phyloP scores from a whole-genome alignment of 2,113 vertebrate genomes.

The Hemicordylus capensis region DNA sequence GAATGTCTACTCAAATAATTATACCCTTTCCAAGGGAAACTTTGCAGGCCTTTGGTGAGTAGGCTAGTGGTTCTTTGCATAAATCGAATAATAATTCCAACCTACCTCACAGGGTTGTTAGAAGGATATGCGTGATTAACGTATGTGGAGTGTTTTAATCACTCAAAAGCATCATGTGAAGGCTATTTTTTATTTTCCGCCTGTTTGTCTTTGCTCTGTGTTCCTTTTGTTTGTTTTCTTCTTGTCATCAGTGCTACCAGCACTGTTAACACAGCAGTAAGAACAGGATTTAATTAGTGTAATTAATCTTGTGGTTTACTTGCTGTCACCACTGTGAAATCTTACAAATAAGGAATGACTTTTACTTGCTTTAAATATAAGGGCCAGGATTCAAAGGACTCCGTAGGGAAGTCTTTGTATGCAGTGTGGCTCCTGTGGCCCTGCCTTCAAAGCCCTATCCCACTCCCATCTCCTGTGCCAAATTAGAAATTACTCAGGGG shows the following conservation, averaged over 20 bases:
- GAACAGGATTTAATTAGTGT: background rate
- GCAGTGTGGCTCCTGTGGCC: background rate
- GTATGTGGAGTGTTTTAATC: background rate
- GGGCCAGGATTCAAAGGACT: background rate
- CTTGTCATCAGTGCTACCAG: background rate
- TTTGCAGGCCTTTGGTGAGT: background rate
- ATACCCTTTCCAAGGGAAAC: background rate
- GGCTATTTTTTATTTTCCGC: background rate
- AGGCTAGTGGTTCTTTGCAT: background rate
- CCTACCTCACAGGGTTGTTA: background rate
- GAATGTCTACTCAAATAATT: too few species aligned
- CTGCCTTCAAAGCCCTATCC: background rate
- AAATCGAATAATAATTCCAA: background rate
- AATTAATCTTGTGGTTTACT: background rate
- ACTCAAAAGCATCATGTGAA: background rate
- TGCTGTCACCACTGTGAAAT: background rate
- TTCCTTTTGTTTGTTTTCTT: background rate
- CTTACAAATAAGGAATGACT: background rate
- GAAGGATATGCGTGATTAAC: background rate
- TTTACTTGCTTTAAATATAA: background rate
- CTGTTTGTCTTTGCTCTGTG: too few species aligned
- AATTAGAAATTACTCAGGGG: background rate
- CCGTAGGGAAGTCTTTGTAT: background rate
- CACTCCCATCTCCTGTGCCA: too few species aligned
- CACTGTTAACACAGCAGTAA: background rate